Percentiles rank a stretch among this genome's conserved stretches.
Evolutionary conservation across 2,797 vertebrate genomes (phyloP).

Genomic region (Calcarius lapponicus): DNA sequence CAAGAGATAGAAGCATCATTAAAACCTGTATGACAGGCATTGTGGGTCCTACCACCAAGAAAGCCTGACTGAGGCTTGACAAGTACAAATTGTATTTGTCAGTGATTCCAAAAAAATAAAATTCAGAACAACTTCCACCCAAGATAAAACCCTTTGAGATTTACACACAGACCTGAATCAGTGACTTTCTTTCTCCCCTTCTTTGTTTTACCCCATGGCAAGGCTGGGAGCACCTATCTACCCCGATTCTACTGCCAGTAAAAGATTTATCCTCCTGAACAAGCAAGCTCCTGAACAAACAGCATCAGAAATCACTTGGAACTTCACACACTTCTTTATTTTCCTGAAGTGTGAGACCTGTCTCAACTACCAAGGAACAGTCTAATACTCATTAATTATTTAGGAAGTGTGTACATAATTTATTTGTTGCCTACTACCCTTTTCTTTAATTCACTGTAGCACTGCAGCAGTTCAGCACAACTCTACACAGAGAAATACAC

Average conservation of each 20-base stretch:
- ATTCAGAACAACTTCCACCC: background rate
- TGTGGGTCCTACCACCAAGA: background rate
- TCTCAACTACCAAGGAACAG: background rate
- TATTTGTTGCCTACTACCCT: slow-evolving; percentile 5
- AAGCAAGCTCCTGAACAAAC: background rate
- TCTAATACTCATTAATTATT: background rate
- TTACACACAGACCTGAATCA: background rate
- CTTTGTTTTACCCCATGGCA: background rate
- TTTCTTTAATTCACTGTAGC: background rate
- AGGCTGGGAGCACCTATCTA: accelerated
- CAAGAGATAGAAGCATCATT: background rate
- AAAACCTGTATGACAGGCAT: background rate
- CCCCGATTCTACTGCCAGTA: background rate
- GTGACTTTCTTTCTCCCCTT: background rate
- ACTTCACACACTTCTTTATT: background rate
- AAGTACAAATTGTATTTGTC: background rate
- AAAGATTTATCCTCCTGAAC: background rate
- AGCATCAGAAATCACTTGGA: background rate
- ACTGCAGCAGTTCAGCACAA: background rate
- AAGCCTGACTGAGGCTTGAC: accelerated
- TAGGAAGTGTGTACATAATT: background rate
- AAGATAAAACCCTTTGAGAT: background rate
- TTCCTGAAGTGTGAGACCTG: background rate
- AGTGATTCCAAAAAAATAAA: background rate
- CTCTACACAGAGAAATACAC: background rate